A percentile compares a stretch with the other conserved stretches of the same genome.
phyloP scores from a whole-genome alignment of 2,888 invertebrate genomes.

The Penaeus monodon region DNA sequence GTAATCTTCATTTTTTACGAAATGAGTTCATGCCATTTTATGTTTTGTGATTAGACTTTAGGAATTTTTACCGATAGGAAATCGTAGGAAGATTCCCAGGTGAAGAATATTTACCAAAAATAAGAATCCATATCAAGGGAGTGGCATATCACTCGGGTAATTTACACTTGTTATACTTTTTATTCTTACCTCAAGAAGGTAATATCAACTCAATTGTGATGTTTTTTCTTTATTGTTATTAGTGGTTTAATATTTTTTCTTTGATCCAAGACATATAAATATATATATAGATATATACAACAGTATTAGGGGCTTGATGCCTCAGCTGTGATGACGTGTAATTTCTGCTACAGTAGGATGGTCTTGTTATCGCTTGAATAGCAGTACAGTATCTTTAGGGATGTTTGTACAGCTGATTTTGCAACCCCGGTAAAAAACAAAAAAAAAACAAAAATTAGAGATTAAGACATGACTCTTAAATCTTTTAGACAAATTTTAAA shows the following conservation, averaged over 20 bases:
- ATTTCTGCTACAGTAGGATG: slow-evolving; percentile 27
- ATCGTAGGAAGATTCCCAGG: slow-evolving; percentile 18
- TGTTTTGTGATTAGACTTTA: slow-evolving; percentile 32
- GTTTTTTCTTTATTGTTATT: slow-evolving; percentile 41
- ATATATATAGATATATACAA: slow-evolving; percentile 47
- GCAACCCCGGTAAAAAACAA: no score
- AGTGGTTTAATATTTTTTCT: slow-evolving; percentile 29
- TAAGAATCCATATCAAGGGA: slow-evolving; percentile 22
- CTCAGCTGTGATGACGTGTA: slow-evolving; percentile 52
- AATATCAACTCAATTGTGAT: background rate
- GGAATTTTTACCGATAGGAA: slow-evolving; percentile 36
- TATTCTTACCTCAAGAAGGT: background rate
- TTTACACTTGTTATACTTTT: no score
- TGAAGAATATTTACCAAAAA: slow-evolving; percentile 25
- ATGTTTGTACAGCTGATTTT: no score
- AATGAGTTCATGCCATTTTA: no score
- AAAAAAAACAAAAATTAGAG: no score
- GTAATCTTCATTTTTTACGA: slow-evolving; percentile 10
- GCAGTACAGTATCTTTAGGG: background rate
- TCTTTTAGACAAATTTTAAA: background rate
- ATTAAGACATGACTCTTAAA: background rate
- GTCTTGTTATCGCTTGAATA: slow-evolving; percentile 29
- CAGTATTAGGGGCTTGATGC: slow-evolving; percentile 53
- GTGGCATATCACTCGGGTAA: no score
- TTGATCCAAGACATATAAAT: slow-evolving; percentile 40